Base-by-base conservation (phyloP, 2,888 invertebrate genomes). In the Phortica magna region DNA sequence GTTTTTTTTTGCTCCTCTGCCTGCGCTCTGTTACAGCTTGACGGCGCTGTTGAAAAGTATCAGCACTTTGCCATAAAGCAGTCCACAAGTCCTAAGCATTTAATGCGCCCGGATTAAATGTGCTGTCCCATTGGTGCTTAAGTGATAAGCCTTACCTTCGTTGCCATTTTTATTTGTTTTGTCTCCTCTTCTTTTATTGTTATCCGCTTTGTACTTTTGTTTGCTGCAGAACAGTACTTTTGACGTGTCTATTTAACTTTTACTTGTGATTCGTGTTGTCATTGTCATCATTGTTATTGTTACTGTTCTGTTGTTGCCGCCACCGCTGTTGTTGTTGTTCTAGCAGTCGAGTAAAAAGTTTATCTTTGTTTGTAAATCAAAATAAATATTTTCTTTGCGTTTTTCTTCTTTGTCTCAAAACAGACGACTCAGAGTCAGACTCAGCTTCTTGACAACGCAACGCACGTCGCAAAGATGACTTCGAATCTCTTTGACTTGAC, bases 61-160 rank as follows among this genome's bases (percentile, higher is more conserved):
- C 31, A 31, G 3, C 31, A 4, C 1, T 31, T 31, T 31, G 31
- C 31, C 31, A n/a, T n/a, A n/a, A n/a, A n/a, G n/a, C n/a, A n/a
- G n/a, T n/a, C n/a, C n/a, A 31, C 31, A 31, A 31, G 31, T 31
- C 31, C 78, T 72, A 80, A 78, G 73, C 75, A 77, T 75, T 79
- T 83, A 85, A 85, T 88, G 84, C 85, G 87, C 81, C 82, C 77
- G 84, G 88, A 85, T 85, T 88, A 88, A 85, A 85, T 88, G 88
- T 85, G 85, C 85, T 85, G 85, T 87, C 88, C 85, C 87, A 88
- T 83, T 80, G 81, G 85, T 48, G 83, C 88, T 85, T 88, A 79
- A 73, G 79, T 83, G 80, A 77, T 85, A 85, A 85, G 87, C 88
- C 77, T 75, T 76, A 83, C 83, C 88, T 83, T 48, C 48, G 48